Base-by-base conservation (phyloP, 2,797 vertebrate species). In the Fringilla coelebs region DNA sequence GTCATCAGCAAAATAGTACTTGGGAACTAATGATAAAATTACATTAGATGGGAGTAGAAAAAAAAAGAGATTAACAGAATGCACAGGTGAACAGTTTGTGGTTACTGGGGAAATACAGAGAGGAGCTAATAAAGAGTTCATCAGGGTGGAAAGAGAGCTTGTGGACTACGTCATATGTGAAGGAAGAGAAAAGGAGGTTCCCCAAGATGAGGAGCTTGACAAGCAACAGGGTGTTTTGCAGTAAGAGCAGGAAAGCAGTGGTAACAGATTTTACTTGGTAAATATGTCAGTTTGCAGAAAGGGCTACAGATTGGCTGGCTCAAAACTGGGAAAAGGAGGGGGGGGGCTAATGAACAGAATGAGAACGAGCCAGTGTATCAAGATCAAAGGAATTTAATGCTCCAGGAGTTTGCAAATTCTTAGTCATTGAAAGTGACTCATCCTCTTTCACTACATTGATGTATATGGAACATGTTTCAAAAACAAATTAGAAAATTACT, bases 221-320 rank as follows among this genome's bases (percentile, higher is more conserved):
- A 81, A 84, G 89, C 89, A 96, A 70, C 76, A 88, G 76, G 19
- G 32, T 89, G 52, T 85, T 91, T 95, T 89, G 81, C 67, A 85
- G 32, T 83, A 67, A 63, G 82, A 92, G 58, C 79, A 88, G 76
- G 78, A 76, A 95, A 90, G 62, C 16, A 55, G 21, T 19, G 61
- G 57, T 67, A 92, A 85, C 91, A 96, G 85, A 96, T 96, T 93
- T 96, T 88, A 85, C 89, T 92, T 90, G 38, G 82, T 80, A 96
- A 97, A 97, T 95, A 89, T 91, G 93, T 92, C 93, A 93, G 41
- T 65, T 94, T 93, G 83, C 79, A 82, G 87, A 76, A 96, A 78
- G 29, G 75, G 45, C 71, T 83, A 62, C 93, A 96, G 93, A 93
- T 92, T 96, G 94, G 76, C 76, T 95, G 79, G 76, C 90, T 96